These are phyloP conservation scores for Abramis brama DNA, from an alignment of 2,113 vertebrate genomes.

Conservation along the genomic window DNA sequence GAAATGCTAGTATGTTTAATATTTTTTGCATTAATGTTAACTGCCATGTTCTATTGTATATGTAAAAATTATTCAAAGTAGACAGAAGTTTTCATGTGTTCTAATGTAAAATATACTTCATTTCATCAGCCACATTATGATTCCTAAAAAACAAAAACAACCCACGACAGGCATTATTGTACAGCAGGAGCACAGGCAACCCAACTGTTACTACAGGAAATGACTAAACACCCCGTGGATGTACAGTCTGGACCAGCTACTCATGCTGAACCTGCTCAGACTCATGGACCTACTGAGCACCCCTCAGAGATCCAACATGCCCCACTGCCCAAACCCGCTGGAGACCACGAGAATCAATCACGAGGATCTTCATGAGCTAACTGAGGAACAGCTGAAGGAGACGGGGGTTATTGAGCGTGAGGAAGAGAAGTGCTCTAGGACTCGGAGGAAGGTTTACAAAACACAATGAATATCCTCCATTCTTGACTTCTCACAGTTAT, in stretches of 20 bases:
- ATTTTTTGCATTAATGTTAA: neutral
- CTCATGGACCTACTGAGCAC: constrained; percentile 1
- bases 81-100: neutral
- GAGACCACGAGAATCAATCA: neutral
- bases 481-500: neutral
- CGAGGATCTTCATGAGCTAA: neutral
- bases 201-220: constrained; percentile 34
- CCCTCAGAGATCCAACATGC: constrained; percentile 19
- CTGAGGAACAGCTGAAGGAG: neutral
- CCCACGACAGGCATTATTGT: neutral
- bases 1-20: no score
- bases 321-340: neutral
- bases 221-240: constrained; percentile 40
- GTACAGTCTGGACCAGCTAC: constrained; percentile 35
- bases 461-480: neutral
- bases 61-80: neutral
- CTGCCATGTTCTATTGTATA: neutral
- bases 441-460: neutral
- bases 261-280: constrained; percentile 21
- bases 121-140: neutral
- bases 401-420: neutral
- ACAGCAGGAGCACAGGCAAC: constrained; percentile 14
- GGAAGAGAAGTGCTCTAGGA: neutral
- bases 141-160: neutral
- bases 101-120: neutral